These are phyloP conservation scores for Protobothrops mucrosquamatus DNA, from an alignment of 2,113 vertebrate genomes.

Conservation along the genomic window DNA sequence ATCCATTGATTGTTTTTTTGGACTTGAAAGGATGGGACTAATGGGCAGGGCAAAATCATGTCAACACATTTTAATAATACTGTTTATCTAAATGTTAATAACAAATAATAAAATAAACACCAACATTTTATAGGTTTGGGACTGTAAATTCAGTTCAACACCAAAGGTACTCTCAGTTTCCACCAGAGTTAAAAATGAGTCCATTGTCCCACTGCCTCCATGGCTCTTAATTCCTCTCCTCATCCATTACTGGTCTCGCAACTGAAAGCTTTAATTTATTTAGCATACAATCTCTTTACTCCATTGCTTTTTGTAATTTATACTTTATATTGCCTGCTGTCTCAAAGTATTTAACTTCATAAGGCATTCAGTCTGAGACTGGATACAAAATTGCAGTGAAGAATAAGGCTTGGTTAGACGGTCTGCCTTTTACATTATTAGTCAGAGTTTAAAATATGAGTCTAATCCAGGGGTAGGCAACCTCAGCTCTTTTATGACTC, in stretches of 20 bases:
- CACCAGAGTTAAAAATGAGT: background rate
- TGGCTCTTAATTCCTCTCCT: conserved; percentile 14
- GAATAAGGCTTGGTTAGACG: conserved; percentile 22
- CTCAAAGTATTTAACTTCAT: conserved; percentile 28
- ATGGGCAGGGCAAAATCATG: background rate
- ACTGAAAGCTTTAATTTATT: conserved; percentile 35
- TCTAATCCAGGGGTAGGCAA: too few species aligned
- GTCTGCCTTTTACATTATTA: conserved; percentile 29
- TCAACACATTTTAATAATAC: background rate
- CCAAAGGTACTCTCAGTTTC: background rate
- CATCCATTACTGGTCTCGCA: conserved; percentile 11
- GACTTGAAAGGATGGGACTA: background rate
- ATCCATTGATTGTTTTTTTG: background rate
- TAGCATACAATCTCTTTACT: conserved; percentile 34
- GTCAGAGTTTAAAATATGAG: conserved; percentile 28
- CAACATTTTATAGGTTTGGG: background rate
- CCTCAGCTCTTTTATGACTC: too few species aligned
- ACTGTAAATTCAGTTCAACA: background rate
- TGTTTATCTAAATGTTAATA: background rate
- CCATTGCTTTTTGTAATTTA: conserved; percentile 37
- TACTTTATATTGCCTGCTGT: conserved; percentile 34
- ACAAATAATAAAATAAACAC: conserved; percentile 11
- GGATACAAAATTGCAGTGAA: conserved; percentile 17
- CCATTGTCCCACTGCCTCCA: conserved; percentile 4
- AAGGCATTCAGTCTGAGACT: conserved; percentile 20